A percentile compares a stretch with the other conserved stretches of the same genome.
These are phyloP conservation scores for Neoitamus cyanurus DNA, from an alignment of 2,888 invertebrate species.

Conservation along the genomic window DNA sequence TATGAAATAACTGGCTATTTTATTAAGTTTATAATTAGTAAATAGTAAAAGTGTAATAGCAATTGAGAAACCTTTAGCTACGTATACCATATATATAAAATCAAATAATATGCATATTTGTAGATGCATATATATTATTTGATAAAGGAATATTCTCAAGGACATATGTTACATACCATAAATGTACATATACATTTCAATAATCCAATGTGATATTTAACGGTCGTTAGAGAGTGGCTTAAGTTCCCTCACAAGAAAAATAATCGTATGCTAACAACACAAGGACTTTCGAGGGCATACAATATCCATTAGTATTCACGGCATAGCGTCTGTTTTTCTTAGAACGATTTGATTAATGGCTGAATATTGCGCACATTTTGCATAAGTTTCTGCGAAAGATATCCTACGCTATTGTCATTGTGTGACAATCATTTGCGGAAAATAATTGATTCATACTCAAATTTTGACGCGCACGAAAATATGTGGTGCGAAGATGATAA, in stretches of 20 bases:
- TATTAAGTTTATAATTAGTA: too few relatives aligned
- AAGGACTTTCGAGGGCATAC: not conserved
- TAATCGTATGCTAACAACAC: not conserved
- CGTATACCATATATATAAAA: too few relatives aligned
- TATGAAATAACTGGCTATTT: too few relatives aligned
- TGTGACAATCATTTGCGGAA: not conserved
- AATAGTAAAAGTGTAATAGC: too few relatives aligned
- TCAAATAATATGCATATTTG: too few relatives aligned
- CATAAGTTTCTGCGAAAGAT: not conserved
- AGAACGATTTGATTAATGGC: not conserved
- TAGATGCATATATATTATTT: not conserved
- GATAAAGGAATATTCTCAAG: not conserved
- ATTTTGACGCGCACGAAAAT: not conserved
- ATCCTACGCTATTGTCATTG: not conserved
- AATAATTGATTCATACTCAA: not conserved
- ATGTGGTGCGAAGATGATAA: not conserved
- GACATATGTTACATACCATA: too few relatives aligned
- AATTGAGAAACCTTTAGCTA: too few relatives aligned
- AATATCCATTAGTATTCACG: not conserved
- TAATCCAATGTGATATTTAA: not conserved
- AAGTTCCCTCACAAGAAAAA: not conserved
- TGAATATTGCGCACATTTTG: not conserved
- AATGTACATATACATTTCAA: too few relatives aligned
- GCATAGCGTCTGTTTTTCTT: not conserved
- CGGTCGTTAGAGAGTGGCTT: not conserved